Percentiles rank a stretch among this genome's conserved stretches.
Evolutionary conservation across 1,140 invertebrate genomes (phyloP).

Genomic region (Cotesia chilonis): DNA sequence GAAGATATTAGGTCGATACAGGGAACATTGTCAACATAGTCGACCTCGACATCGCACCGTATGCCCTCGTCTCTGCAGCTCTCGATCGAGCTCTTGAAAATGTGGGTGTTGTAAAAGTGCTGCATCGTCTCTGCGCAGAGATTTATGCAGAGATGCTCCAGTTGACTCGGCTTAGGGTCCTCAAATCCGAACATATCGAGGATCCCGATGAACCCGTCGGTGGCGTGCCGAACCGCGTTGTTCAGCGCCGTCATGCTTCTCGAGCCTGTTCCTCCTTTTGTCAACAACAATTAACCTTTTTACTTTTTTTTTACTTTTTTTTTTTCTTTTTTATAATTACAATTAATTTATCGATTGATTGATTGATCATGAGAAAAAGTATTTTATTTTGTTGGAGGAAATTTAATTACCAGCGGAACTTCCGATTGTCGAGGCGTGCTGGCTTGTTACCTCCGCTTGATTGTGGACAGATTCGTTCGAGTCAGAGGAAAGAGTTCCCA

Average conservation of each 20-base stretch:
- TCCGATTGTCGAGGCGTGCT: constrained; percentile 86
- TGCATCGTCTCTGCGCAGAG: constrained; percentile 97
- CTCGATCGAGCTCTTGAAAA: constrained; percentile 94
- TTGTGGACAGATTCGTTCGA: constrained; percentile 92
- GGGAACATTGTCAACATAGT: constrained; percentile 95
- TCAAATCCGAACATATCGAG: constrained; percentile 97
- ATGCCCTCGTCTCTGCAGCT: constrained; percentile 94
- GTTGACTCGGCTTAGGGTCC: constrained; percentile 86
- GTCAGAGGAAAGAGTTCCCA: constrained; percentile 88
- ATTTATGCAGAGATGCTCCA: constrained; percentile 95
- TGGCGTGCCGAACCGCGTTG: constrained; percentile 91
- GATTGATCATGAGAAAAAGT: background rate
- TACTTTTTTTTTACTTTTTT: background rate
- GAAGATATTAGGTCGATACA: constrained; percentile 96
- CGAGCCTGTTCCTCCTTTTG: constrained; percentile 74
- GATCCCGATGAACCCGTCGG: constrained; percentile 93
- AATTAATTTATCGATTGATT: constrained; percentile 24
- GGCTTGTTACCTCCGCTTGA: constrained; percentile 84
- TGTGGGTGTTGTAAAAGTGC: constrained; percentile 96
- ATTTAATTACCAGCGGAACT: constrained; percentile 68
- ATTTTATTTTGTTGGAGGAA: background rate
- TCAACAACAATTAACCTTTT: constrained; percentile 19
- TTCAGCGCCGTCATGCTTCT: constrained; percentile 92
- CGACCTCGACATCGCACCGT: constrained; percentile 88
- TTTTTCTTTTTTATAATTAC: background rate